These are phyloP conservation scores for Andrena cerasifolii DNA, from an alignment of 1,140 invertebrate species.

Conservation along the genomic window DNA sequence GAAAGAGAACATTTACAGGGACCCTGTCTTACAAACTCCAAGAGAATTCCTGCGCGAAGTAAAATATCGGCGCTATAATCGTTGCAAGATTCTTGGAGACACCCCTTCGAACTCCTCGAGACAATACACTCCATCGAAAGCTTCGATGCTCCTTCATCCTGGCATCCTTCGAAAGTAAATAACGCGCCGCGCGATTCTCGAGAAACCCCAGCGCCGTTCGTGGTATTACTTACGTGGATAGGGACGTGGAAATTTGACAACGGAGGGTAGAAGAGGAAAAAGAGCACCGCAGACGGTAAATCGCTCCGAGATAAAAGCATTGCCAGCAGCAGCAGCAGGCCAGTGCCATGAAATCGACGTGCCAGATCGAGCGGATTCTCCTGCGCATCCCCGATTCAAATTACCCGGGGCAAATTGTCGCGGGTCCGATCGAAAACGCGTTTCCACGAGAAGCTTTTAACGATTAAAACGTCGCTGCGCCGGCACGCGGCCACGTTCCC, in stretches of 20 bases:
- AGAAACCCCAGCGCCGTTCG: neutral
- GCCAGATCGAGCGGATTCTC: conserved; percentile 31
- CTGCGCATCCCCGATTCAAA: conserved; percentile 38
- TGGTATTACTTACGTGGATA: conserved; percentile 6
- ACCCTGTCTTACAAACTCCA: too few species aligned
- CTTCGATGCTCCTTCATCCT: too few species aligned
- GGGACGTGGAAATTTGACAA: conserved; percentile 9
- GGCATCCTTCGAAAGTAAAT: too few species aligned
- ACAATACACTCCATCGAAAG: too few species aligned
- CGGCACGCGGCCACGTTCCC: neutral
- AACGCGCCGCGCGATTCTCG: neutral
- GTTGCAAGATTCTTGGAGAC: too few species aligned
- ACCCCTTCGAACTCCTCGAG: too few species aligned
- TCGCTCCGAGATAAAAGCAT: conserved; percentile 47
- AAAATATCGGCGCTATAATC: too few species aligned
- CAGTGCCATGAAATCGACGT: conserved; percentile 23
- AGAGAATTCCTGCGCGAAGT: too few species aligned
- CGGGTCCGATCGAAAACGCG: conserved; percentile 40
- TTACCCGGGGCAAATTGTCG: conserved; percentile 49
- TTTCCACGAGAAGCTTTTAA: conserved; percentile 57
- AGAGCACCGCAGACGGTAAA: conserved; percentile 22
- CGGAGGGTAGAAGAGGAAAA: neutral
- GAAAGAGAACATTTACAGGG: too few species aligned
- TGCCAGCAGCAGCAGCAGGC: conserved; percentile 3
- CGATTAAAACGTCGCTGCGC: conserved; percentile 40